Percentiles rank a stretch among this genome's conserved stretches.
phyloP scores from a whole-genome alignment of 2,797 vertebrate species.

The Mionectes olivaceus region DNA sequence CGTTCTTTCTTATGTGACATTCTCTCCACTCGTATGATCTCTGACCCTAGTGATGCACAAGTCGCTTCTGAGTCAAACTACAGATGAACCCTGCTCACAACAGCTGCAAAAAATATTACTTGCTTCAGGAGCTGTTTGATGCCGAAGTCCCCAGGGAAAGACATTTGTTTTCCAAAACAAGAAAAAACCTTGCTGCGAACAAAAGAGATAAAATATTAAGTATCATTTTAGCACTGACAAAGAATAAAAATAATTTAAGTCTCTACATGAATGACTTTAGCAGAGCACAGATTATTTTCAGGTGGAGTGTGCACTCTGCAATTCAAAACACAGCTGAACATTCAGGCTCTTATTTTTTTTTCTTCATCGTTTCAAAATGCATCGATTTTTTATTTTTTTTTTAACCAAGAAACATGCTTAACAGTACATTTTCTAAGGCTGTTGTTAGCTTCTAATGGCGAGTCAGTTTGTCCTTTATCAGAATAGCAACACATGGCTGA shows the following conservation, averaged over 20 bases:
- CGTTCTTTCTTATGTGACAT: not conserved
- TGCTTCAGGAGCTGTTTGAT: conserved; percentile 41
- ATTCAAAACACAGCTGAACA: conserved; percentile 6
- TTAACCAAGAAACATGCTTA: not conserved
- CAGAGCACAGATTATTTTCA: conserved; percentile 18
- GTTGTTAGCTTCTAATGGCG: conserved; percentile 1
- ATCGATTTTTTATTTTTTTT: not conserved
- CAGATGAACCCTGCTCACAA: conserved; percentile 14
- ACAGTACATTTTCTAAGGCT: conserved; percentile 26
- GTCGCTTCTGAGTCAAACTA: conserved; percentile 18
- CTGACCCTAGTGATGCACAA: conserved; percentile 30
- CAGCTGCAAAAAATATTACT: not conserved
- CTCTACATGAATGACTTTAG: conserved; percentile 22
- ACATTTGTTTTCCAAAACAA: conserved; percentile 17
- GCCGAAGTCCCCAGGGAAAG: not conserved
- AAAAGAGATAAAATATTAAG: conserved; percentile 49
- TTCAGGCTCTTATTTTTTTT: not conserved
- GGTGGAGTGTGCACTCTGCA: conserved; percentile 28
- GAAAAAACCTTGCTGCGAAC: not conserved
- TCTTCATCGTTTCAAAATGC: not conserved
- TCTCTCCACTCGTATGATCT: not conserved
- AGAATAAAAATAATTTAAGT: conserved; percentile 27
- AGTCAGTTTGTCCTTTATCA: conserved; percentile 58
- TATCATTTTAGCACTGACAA: conserved; percentile 8
- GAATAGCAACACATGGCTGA: conserved; percentile 57